Conservation (phyloP, 2,797 vertebrate genomes). For the Adelosebastes latens region DNA sequence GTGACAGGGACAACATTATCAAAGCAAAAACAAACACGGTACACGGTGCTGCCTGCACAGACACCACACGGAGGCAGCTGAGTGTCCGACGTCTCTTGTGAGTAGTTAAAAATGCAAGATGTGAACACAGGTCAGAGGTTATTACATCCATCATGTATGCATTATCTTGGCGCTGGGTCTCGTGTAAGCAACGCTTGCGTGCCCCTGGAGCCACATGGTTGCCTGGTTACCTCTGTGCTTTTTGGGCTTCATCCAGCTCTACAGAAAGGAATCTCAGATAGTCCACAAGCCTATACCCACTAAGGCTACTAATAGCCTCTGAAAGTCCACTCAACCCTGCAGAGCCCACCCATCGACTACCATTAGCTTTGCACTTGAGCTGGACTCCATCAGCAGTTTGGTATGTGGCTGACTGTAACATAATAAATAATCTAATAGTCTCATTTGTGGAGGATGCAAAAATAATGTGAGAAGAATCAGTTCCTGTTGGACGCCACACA, state of each 20-base stretch:
- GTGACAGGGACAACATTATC: constrained; percentile 69
- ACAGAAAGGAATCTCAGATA: constrained; percentile 37
- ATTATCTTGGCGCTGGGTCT: constrained; percentile 42
- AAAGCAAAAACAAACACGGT: constrained; percentile 53
- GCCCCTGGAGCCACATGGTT: constrained; percentile 36
- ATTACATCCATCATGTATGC: constrained; percentile 52
- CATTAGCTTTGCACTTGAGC: constrained; percentile 24
- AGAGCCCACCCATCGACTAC: constrained; percentile 22
- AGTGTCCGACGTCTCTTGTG: constrained; percentile 43
- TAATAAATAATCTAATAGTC: constrained; percentile 17
- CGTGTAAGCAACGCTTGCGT: constrained; percentile 39
- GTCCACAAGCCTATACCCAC: constrained; percentile 35
- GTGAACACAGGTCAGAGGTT: constrained; percentile 62
- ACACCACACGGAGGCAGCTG: constrained; percentile 39
- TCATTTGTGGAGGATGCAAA: constrained; percentile 29
- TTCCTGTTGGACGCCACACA: constrained; percentile 9
- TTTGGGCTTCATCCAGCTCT: constrained; percentile 51
- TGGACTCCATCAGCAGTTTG: constrained; percentile 9
- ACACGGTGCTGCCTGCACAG: constrained; percentile 25
- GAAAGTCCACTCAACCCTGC: constrained; percentile 33
- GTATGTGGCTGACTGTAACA: neutral
- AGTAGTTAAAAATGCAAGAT: constrained; percentile 50
- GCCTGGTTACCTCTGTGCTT: constrained; percentile 33
- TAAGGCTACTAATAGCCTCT: constrained; percentile 46
- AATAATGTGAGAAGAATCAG: constrained; percentile 26